Base-by-base conservation (phyloP, 2,888 invertebrate species). In the Dolichomitus sp. region DNA sequence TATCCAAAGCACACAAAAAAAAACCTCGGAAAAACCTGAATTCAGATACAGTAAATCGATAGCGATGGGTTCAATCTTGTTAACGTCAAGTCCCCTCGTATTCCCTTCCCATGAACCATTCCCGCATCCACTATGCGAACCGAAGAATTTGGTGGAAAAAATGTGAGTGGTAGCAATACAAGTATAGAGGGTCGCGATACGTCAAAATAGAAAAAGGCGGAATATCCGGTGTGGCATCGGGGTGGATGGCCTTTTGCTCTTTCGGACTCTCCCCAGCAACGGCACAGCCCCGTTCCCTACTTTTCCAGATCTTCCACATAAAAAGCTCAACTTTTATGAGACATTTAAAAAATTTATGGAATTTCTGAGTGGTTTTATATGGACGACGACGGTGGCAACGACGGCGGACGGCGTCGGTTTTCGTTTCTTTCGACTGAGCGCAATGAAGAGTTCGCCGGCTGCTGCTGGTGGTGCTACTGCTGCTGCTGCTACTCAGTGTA, bases 261-360 rank as follows among this genome's bases (percentile, higher is more conserved):
- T n/a, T 23, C 59, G 12, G 19, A 14, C 23, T 78, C 70, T 3
- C 27, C 17, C 57, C 17, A 27, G 45, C 37, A 23, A 19, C 23
- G 27, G 5, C 40, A 19, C 19, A 30, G 5, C 50, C 17, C 37
- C 33, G 9, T 33, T 68, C 30, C 48, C 17, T 33, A 17, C 19
- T 45, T 30, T 52, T 57, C 57, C 42, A 48, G 40, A 23, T 54
- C 73, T 50, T 54, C 19, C 57, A 48, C 83, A 61, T 45, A 85
- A 87, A 87, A 88, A 86, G 85, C 86, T 85, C 74, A 82, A 81
- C 85, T 85, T 89, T 89, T 86, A 87, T 81, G 87, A 87, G 86
- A 74, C 80, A 80, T 84, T 88, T 89, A 84, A 89, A 89, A 87
- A 86, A 91, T 91, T 91, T 90, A 91, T 91, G 87, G 89, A 91